These are phyloP conservation scores for Calephelis perditalis DNA, from an alignment of 2,888 invertebrate genomes.

Conservation along the genomic window DNA sequence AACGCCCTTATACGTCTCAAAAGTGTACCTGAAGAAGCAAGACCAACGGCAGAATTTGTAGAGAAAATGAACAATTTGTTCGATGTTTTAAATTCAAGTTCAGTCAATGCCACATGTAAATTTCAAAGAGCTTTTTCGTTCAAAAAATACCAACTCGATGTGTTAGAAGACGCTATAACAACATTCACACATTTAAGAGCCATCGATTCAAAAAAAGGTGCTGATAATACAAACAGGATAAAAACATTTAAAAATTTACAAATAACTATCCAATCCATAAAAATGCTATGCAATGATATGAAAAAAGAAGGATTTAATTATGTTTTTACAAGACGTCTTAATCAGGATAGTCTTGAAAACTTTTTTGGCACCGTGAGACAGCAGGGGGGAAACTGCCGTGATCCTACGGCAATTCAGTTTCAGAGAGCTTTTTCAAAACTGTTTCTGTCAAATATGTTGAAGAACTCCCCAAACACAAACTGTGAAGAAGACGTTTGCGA, in stretches of 20 bases:
- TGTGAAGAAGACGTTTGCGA: background rate
- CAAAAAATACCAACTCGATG: conserved; percentile 22
- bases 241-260: background rate
- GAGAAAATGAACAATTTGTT: conserved; percentile 28
- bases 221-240: background rate
- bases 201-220: conserved; percentile 1
- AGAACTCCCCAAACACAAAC: background rate
- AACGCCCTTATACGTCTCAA: conserved; percentile 24
- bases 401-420: conserved; percentile 2
- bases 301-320: conserved; percentile 17
- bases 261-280: conserved; percentile 1
- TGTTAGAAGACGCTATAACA: conserved; percentile 24
- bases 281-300: conserved; percentile 15
- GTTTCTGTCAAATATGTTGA: background rate
- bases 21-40: conserved; percentile 20
- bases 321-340: background rate
- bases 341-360: conserved; percentile 4
- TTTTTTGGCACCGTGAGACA: background rate
- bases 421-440: background rate
- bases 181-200: conserved; percentile 23
- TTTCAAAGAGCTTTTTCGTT: conserved; percentile 21
- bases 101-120: conserved; percentile 9
- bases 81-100: conserved; percentile 28
- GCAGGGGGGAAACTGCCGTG: background rate
- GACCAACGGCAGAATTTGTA: conserved; percentile 25